A percentile compares a stretch with the other conserved stretches of the same genome.
Conservation (phyloP, 2,888 invertebrate genomes). For the Megalurothrips usitatus region DNA sequence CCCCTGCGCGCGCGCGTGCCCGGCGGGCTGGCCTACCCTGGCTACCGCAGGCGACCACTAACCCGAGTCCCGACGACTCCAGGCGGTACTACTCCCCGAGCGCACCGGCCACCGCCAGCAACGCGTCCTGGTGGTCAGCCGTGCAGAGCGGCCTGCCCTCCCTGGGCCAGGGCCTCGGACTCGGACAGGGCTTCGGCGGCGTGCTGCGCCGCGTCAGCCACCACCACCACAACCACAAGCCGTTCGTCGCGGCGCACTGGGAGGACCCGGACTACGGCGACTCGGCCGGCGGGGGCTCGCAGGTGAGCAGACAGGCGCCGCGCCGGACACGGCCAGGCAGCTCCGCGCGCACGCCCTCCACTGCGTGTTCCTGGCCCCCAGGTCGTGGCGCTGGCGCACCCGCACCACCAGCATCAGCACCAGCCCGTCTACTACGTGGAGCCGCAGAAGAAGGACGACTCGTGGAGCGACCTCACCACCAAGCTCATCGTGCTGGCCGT, state of each 20-base stretch:
- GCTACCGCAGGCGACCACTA: too few relatives aligned
- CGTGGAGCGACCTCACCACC: not conserved
- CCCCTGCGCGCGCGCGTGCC: too few relatives aligned
- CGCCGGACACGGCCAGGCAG: too few relatives aligned
- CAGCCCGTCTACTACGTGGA: conserved; percentile 20
- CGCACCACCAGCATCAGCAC: not conserved
- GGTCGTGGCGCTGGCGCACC: not conserved
- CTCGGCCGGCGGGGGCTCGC: not conserved
- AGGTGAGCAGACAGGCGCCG: not conserved
- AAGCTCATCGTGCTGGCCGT: conserved; percentile 16
- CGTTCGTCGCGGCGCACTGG: conserved; percentile 13
- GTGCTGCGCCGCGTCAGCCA: not conserved
- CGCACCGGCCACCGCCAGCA: not conserved
- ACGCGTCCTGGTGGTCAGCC: conserved; percentile 2
- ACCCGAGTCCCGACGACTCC: not conserved
- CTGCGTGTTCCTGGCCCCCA: not conserved
- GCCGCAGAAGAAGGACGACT: not conserved
- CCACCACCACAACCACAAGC: not conserved
- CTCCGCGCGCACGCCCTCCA: not conserved
- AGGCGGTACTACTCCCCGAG: not conserved
- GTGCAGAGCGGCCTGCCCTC: not conserved
- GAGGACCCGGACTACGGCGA: conserved; percentile 15
- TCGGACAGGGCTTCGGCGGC: not conserved
- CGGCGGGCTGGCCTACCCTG: too few relatives aligned
- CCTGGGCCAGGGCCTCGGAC: not conserved